phyloP scores from a whole-genome alignment of 1,140 invertebrate genomes.

The Scylla paramamosain region DNA sequence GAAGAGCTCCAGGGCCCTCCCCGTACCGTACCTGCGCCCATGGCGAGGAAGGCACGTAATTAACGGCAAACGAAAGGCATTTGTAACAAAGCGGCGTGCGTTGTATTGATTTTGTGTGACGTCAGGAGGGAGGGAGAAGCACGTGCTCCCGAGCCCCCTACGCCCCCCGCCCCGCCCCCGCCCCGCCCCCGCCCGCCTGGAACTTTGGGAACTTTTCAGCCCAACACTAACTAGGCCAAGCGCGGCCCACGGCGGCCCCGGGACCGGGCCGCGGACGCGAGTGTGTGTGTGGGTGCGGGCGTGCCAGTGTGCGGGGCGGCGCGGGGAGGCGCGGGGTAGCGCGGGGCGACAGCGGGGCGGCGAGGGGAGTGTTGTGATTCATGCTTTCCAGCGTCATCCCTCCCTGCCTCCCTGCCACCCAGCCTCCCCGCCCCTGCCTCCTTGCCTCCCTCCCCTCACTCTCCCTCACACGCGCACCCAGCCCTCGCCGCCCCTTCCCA shows the following conservation, averaged over 20 bases:
- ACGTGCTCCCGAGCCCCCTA: constrained; percentile 30
- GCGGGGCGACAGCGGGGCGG: neutral
- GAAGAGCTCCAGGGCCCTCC: neutral
- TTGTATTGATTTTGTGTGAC: constrained; percentile 53
- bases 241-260: neutral
- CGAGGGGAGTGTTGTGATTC: constrained; percentile 39
- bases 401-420: neutral
- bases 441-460: neutral
- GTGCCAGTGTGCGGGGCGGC: neutral
- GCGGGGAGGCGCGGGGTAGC: neutral
- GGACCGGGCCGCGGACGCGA: no score
- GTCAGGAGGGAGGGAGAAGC: constrained; percentile 51
- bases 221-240: constrained; percentile 46
- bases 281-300: neutral
- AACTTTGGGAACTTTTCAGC: constrained; percentile 56
- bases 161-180: neutral
- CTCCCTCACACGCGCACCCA: neutral
- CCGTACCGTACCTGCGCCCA: neutral
- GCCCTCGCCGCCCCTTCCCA: neutral
- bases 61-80: neutral
- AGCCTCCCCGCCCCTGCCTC: neutral
- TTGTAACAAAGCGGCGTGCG: constrained; percentile 46
- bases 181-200: neutral
- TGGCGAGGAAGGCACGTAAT: neutral
- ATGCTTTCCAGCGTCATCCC: constrained; percentile 29